Evolutionary conservation across 1,140 invertebrate genomes (phyloP).

Genomic region (Drosophila murphyi): DNA sequence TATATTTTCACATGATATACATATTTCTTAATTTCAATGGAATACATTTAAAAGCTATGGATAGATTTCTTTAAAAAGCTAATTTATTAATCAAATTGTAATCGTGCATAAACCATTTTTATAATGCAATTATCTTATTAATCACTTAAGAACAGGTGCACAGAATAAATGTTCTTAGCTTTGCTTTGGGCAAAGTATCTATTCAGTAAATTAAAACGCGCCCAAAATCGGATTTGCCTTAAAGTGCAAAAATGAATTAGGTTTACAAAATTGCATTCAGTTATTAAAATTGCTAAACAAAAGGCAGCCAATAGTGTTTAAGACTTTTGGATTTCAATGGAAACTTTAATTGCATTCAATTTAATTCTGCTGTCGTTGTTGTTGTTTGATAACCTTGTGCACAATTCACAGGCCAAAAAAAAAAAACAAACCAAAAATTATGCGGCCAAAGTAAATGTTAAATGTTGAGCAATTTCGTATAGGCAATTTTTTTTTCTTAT

Average conservation of each 20-base stretch:
- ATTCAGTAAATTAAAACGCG: neutral
- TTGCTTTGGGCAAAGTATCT: conserved; percentile 5
- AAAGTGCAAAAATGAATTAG: conserved; percentile 44
- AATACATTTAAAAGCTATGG: no score
- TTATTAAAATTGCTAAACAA: conserved; percentile 72
- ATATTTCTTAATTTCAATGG: no score
- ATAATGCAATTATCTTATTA: conserved; percentile 22
- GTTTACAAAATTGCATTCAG: conserved; percentile 67
- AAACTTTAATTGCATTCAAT: conserved; percentile 79
- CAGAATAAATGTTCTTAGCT: neutral
- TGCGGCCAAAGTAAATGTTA: conserved; percentile 72
- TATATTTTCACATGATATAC: no score
- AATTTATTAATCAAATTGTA: neutral
- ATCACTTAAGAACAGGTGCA: conserved; percentile 8
- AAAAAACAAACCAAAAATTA: conserved; percentile 32
- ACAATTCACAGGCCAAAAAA: conserved; percentile 63
- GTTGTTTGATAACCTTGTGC: conserved; percentile 75
- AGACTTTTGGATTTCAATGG: conserved; percentile 63
- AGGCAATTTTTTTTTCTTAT: conserved; percentile 33
- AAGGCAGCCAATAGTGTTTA: conserved; percentile 40
- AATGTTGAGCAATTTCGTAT: conserved; percentile 67
- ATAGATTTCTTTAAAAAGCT: no score
- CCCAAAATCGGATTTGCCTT: conserved; percentile 10
- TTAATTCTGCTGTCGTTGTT: conserved; percentile 38
- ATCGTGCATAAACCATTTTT: neutral